phyloP scores from a whole-genome alignment of 2,888 invertebrate genomes.

The Drosophila kuntzei region DNA sequence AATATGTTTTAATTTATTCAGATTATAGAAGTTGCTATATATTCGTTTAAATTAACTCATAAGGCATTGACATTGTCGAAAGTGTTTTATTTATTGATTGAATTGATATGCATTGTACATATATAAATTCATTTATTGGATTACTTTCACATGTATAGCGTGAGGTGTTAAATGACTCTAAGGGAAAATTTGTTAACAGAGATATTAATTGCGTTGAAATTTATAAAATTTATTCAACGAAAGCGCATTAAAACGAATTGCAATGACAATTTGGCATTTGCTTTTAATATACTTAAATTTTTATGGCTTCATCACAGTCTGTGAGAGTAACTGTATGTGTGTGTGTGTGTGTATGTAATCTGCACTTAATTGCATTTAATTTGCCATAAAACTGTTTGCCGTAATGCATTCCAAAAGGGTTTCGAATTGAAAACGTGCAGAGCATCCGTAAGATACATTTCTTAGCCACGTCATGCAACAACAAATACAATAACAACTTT shows the following conservation, averaged over 20 bases:
- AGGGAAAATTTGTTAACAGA: slow-evolving; percentile 37
- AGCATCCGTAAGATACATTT: slow-evolving; percentile 60
- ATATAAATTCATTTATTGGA: slow-evolving; percentile 26
- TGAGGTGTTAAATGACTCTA: slow-evolving; percentile 52
- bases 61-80: slow-evolving; percentile 15
- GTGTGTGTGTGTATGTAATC: slow-evolving; percentile 12
- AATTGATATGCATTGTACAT: neutral
- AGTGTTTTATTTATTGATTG: slow-evolving; percentile 5
- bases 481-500: slow-evolving; percentile 16
- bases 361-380: slow-evolving; percentile 76
- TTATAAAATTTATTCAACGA: slow-evolving; percentile 10
- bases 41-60: slow-evolving; percentile 1
- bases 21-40: neutral
- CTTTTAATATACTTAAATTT: slow-evolving; percentile 46
- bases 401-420: slow-evolving; percentile 67
- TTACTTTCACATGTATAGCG: slow-evolving; percentile 18
- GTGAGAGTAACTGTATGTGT: neutral
- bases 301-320: slow-evolving; percentile 60
- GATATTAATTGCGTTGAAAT: slow-evolving; percentile 36
- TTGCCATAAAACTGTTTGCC: slow-evolving; percentile 67
- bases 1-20: too few species aligned
- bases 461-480: slow-evolving; percentile 33
- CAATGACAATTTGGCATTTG: slow-evolving; percentile 39
- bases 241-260: slow-evolving; percentile 15
- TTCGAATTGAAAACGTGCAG: slow-evolving; percentile 72